phyloP scores from a whole-genome alignment of 2,888 invertebrate genomes.

The Xestobium rufovillosum region DNA sequence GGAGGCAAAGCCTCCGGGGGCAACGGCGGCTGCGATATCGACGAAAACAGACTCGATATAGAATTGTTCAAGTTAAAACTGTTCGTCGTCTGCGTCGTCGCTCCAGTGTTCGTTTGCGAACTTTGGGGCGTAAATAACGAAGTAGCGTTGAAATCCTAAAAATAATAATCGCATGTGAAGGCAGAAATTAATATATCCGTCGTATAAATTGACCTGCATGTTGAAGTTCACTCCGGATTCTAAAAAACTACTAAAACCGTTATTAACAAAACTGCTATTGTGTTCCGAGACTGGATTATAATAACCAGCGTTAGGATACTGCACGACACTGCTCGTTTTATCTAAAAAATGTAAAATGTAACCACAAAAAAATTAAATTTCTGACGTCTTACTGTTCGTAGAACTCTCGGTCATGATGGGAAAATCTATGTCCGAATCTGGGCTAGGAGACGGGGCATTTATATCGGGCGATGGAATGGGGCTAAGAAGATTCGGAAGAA shows the following conservation, averaged over 20 bases:
- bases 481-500: constrained; percentile 61
- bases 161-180: constrained; percentile 14
- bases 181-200: too few species aligned
- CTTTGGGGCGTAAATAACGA: constrained; percentile 16
- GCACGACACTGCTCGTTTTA: too few species aligned
- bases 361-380: background rate
- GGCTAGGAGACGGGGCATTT: constrained; percentile 66
- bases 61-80: constrained; percentile 7
- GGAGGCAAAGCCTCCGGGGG: constrained; percentile 27
- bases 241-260: constrained; percentile 58
- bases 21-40: constrained; percentile 47
- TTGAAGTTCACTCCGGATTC: constrained; percentile 57
- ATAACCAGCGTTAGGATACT: constrained; percentile 40
- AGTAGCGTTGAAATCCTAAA: constrained; percentile 28
- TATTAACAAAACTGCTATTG: constrained; percentile 33
- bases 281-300: constrained; percentile 42
- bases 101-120: constrained; percentile 7
- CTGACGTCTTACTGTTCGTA: constrained; percentile 1
- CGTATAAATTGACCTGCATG: constrained; percentile 36
- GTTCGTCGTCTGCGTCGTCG: constrained; percentile 21
- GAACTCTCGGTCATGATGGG: constrained; percentile 43
- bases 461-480: constrained; percentile 66
- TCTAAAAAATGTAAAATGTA: too few species aligned
- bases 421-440: constrained; percentile 73
- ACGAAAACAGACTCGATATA: constrained; percentile 32